Percentiles rank a stretch among this genome's conserved stretches.
phyloP scores from a whole-genome alignment of 2,113 vertebrate genomes.

The Corythoichthys haematopterus region DNA sequence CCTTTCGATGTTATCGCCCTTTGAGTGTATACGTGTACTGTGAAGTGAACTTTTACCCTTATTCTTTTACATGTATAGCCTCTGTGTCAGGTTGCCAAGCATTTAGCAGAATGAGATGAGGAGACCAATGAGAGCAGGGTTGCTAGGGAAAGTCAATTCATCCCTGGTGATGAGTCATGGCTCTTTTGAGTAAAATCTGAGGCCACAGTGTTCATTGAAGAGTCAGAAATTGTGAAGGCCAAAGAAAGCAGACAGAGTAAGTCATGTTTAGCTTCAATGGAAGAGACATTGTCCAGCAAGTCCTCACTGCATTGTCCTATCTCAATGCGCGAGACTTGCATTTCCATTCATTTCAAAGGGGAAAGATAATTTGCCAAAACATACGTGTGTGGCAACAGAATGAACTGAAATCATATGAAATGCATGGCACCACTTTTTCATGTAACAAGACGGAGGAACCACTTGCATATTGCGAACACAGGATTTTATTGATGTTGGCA shows the following conservation, averaged over 20 bases:
- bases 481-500: too few species aligned
- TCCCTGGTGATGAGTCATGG: background rate
- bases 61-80: background rate
- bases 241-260: background rate
- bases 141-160: background rate
- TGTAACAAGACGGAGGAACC: too few species aligned
- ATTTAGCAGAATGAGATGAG: too few species aligned
- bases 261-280: background rate
- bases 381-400: too few species aligned
- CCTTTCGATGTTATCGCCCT: background rate
- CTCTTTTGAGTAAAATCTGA: background rate
- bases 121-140: too few species aligned
- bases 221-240: background rate
- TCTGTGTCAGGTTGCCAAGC: too few species aligned
- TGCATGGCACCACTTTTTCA: too few species aligned
- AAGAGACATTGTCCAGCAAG: background rate
- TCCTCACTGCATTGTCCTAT: background rate
- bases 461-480: too few species aligned
- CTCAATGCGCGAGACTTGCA: too few species aligned
- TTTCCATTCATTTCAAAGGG: too few species aligned
- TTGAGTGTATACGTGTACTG: background rate
- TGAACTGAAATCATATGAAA: too few species aligned
- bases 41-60: background rate
- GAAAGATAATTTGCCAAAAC: too few species aligned
- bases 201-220: background rate